Evolutionary conservation across 2,797 vertebrate genomes (phyloP), one percentile per base, ranked within the genome.

Genomic region (Sparus aurata): DNA sequence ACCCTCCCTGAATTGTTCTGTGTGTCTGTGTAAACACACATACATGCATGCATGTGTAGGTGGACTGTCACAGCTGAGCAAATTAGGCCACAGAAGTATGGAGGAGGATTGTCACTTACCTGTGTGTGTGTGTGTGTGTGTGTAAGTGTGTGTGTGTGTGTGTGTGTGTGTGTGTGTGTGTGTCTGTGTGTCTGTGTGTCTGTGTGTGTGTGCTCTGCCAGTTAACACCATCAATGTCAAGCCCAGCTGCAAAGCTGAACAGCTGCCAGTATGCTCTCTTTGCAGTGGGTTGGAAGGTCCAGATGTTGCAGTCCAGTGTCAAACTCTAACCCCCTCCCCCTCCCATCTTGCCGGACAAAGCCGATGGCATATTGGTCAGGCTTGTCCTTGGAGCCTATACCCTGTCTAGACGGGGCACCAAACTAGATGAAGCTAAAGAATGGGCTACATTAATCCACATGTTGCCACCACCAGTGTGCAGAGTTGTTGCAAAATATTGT

Each of bases 181-280:
- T 82, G 78, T 69, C 63, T 27, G 27, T 7, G 30, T 72, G 58
- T 20, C 73, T 79, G 66, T 27, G 27, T 27, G 27, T 27, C 1
- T 54, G 38, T 73, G 47, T 79, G 70, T 80, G 78, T 72, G 63
- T 27, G 23, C 92, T 95, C 85, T 96, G 95, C 93, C 94, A 96
- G 96, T 97, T 95, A 95, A 96, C 96, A 97, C 95, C 96, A 95
- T 96, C 93, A 93, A 96, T 96, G 96, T 96, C 93, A 92, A 92
- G 94, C 92, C 88, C 79, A 87, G 96, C 95, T 94, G 87, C 88
- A 93, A 95, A 97, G 95, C 95, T 95, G 95, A 97, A 96, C 97
- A 98, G 96, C 97, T 98, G 97, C 94, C 93, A 91, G 1, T 79
- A 2, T 90, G 94, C 88, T 93, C 93, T 95, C 93, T 90, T 94